Conservation (phyloP, 2,797 vertebrate species). For the Sebastes diaconus region DNA sequence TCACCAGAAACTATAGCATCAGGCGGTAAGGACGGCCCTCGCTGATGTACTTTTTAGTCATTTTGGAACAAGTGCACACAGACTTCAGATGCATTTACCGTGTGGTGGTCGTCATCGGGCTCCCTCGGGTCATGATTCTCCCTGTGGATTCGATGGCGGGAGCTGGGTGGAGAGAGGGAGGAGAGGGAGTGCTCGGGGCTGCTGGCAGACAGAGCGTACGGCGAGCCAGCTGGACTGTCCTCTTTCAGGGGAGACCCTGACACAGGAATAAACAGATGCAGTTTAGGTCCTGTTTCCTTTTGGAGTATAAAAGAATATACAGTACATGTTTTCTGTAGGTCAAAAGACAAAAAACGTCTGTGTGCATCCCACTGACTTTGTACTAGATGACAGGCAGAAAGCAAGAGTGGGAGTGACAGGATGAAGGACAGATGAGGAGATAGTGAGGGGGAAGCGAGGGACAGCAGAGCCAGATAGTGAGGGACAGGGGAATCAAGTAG, state of each 20-base stretch:
- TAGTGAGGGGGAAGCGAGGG: neutral
- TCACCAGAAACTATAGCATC: neutral
- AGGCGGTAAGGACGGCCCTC: neutral
- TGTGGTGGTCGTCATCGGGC: constrained; percentile 73
- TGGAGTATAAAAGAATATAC: neutral
- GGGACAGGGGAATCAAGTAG: constrained; percentile 42
- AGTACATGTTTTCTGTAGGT: neutral
- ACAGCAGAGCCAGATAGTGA: constrained; percentile 17
- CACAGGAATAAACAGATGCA: constrained; percentile 20
- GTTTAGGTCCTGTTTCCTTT: neutral
- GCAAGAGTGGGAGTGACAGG: constrained; percentile 51
- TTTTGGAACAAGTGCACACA: neutral
- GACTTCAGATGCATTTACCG: constrained; percentile 53
- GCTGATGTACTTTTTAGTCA: neutral
- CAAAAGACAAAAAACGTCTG: neutral
- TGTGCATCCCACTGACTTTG: neutral
- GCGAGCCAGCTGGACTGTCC: constrained; percentile 77
- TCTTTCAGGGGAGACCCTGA: constrained; percentile 79
- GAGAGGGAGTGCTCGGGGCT: constrained; percentile 81
- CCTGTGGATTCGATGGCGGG: constrained; percentile 74
- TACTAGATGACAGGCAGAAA: constrained; percentile 32
- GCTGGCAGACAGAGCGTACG: constrained; percentile 75
- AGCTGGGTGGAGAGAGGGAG: constrained; percentile 78
- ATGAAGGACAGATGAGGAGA: constrained; percentile 58
- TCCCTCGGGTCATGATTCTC: constrained; percentile 77